Evolutionary conservation across 2,888 invertebrate genomes (phyloP).

Genomic region (Beris chalybata): DNA sequence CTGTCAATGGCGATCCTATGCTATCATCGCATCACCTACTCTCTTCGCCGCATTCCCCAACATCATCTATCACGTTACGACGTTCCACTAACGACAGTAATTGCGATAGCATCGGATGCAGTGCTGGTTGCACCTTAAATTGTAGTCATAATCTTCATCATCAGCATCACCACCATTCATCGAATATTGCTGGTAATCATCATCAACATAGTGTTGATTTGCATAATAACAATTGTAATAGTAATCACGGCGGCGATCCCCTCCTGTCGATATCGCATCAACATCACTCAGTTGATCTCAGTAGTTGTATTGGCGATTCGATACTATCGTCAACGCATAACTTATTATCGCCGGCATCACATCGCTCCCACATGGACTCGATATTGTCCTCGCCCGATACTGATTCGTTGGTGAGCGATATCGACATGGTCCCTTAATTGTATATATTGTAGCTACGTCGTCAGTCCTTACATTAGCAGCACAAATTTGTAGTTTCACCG

Average conservation of each 20-base stretch:
- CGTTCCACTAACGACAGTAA: slow-evolving; percentile 36
- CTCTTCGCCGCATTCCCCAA: slow-evolving; percentile 58
- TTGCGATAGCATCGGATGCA: slow-evolving; percentile 41
- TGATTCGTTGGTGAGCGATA: slow-evolving; percentile 58
- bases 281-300: slow-evolving; percentile 48
- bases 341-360: slow-evolving; percentile 43
- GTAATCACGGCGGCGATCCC: slow-evolving; percentile 48
- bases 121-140: slow-evolving; percentile 20
- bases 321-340: slow-evolving; percentile 56
- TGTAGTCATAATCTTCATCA: slow-evolving; percentile 15
- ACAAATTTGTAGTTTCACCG: no score
- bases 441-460: no score
- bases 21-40: slow-evolving; percentile 50
- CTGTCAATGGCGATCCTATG: slow-evolving; percentile 66
- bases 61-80: slow-evolving; percentile 42
- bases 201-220: slow-evolving; percentile 31
- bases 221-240: slow-evolving; percentile 26
- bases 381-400: slow-evolving; percentile 60
- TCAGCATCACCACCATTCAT: slow-evolving; percentile 8
- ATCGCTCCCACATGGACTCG: slow-evolving; percentile 52
- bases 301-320: slow-evolving; percentile 55
- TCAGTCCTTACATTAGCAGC: no score
- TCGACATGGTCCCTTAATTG: slow-evolving; percentile 59
- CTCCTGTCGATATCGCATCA: slow-evolving; percentile 51
- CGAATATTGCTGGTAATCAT: neutral